Percentiles rank a stretch among this genome's conserved stretches.
phyloP scores from a whole-genome alignment of 2,888 invertebrate genomes.

The Caenorhabditis sp. region DNA sequence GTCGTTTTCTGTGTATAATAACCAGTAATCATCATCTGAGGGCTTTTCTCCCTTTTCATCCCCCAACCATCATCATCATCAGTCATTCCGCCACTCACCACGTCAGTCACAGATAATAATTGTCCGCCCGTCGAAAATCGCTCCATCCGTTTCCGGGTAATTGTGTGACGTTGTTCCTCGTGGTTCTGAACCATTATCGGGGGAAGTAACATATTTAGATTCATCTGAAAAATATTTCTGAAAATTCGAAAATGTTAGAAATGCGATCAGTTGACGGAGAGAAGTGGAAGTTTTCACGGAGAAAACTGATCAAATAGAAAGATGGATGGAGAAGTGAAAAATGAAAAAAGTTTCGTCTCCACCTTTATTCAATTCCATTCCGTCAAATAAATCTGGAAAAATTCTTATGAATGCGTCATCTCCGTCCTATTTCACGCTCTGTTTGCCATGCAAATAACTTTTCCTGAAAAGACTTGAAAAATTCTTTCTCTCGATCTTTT shows the following conservation, averaged over 20 bases:
- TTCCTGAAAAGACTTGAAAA: neutral
- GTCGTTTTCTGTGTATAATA: constrained; percentile 56
- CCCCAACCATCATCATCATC: constrained; percentile 1
- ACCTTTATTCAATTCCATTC: constrained; percentile 23
- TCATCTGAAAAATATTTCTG: constrained; percentile 8
- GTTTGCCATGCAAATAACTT: constrained; percentile 32
- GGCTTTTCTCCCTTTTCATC: neutral
- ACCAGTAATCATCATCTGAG: constrained; percentile 18
- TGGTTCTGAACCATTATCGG: constrained; percentile 35
- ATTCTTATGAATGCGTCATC: constrained; percentile 38
- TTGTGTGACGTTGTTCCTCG: constrained; percentile 47
- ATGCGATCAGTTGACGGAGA: neutral
- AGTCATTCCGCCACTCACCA: constrained; percentile 55
- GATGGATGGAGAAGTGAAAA: constrained; percentile 6
- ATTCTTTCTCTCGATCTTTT: neutral
- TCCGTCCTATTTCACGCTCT: constrained; percentile 24
- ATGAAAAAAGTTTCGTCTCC: constrained; percentile 22
- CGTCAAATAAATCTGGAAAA: constrained; percentile 9
- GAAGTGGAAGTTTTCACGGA: neutral
- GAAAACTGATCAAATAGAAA: neutral
- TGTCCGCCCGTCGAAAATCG: constrained; percentile 60
- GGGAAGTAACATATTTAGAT: constrained; percentile 45
- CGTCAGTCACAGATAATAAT: constrained; percentile 64
- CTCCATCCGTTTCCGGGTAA: constrained; percentile 65
- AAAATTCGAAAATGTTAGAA: neutral